These are phyloP conservation scores for Prionace glauca DNA, from an alignment of 2,797 vertebrate species.

Conservation along the genomic window DNA sequence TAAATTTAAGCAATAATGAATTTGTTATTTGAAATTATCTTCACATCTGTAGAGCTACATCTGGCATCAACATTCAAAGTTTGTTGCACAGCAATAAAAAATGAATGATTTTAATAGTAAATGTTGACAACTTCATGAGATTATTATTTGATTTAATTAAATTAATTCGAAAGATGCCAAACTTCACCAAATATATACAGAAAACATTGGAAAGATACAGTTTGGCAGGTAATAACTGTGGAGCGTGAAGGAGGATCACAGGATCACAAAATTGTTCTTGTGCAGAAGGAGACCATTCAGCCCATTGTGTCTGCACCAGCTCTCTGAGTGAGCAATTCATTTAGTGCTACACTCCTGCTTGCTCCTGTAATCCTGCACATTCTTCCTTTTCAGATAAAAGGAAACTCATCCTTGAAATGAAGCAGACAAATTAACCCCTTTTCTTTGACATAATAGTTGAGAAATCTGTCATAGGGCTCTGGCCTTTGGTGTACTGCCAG, in stretches of 20 bases:
- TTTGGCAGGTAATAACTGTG: not conserved
- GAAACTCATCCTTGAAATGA: too few species aligned
- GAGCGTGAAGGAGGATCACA: not conserved
- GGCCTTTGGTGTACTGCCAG: too few species aligned
- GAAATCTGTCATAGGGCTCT: too few species aligned
- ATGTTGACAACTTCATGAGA: constrained; percentile 9
- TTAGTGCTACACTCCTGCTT: too few species aligned
- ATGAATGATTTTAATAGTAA: not conserved
- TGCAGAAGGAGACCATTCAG: too few species aligned
- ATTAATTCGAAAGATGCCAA: not conserved
- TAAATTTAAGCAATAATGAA: not conserved
- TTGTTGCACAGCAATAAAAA: not conserved
- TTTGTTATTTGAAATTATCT: not conserved
- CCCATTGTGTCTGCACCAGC: too few species aligned
- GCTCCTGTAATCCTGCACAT: too few species aligned
- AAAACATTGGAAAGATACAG: too few species aligned
- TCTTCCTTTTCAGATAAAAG: too few species aligned
- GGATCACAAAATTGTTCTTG: not conserved
- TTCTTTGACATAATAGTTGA: too few species aligned
- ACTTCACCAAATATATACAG: not conserved
- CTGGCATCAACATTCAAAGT: not conserved
- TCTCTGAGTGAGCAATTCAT: too few species aligned
- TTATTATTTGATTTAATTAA: not conserved
- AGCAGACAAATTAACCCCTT: too few species aligned
- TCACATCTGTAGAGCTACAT: not conserved